Evolutionary conservation across 1,140 invertebrate genomes (phyloP), one percentile per base, ranked within the genome.

Genomic region (Habropoda laboriosa): DNA sequence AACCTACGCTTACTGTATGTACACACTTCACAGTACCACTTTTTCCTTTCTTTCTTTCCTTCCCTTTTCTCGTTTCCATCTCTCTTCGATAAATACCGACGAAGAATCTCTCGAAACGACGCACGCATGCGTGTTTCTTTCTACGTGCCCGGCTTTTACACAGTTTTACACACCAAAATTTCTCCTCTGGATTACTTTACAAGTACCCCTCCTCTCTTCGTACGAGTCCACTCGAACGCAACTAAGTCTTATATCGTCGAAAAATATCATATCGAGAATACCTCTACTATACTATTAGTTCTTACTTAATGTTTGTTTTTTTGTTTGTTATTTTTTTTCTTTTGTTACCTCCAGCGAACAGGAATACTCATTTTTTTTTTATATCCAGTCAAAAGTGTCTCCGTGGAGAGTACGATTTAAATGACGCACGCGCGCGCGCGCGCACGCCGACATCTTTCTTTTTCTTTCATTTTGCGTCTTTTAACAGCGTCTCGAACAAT

Each of bases 201-300:
- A 90, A 89, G 88, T 90, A 86, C 75, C 78, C 75, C 61, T 71
- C 45, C 18, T 30, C 51, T 40, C 68, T 40, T 35, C 42, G 49
- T 38, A 68, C 42, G 53, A 80, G 71, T 80, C 70, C 40, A 67
- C 51, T 78, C 68, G n/a, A 72, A 84, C 77, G 85, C 79, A 89
- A 89, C 86, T 86, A 89, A 89, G 87, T 88, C 85, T 90, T 88
- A 85, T 89, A 90, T 89, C 88, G 87, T 91, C 88, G 89, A 92
- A 87, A 91, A 91, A 91, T 91, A 91, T 91, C 86, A 89, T 78
- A 78, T 90, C 87, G 85, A 87, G 83, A 90, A 89, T 91, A 91
- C 87, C 86, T 92, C 87, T 92, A 90, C 77, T 90, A 86, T 91
- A 85, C 87, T 88, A 83, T 88, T 90, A 82, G 53, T 82, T 83